Evolutionary conservation across 1,140 invertebrate genomes (phyloP).

Genomic region (Papilio polyxenes): DNA sequence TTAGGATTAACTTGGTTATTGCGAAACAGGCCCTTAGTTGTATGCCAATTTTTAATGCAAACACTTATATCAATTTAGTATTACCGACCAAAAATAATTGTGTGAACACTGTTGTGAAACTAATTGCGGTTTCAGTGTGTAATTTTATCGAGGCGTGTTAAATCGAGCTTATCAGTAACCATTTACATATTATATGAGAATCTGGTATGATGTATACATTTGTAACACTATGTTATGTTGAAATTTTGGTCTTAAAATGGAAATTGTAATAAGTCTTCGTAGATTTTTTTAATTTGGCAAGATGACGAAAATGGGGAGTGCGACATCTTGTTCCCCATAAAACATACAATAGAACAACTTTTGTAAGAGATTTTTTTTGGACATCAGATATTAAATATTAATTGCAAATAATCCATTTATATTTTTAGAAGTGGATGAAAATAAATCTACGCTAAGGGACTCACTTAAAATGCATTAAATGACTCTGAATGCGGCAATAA

Average conservation of each 20-base stretch:
- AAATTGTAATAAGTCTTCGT: neutral
- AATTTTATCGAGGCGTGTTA: slow-evolving; percentile 39
- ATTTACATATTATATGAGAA: slow-evolving; percentile 39
- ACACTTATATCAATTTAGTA: neutral
- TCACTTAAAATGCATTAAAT: too few relatives aligned
- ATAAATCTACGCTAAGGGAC: too few relatives aligned
- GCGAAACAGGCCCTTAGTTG: neutral
- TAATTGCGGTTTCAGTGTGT: slow-evolving; percentile 2
- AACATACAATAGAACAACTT: too few relatives aligned
- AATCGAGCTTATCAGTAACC: slow-evolving; percentile 49
- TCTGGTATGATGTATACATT: slow-evolving; percentile 9
- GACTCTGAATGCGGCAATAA: too few relatives aligned
- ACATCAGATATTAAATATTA: too few relatives aligned
- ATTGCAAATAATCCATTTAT: too few relatives aligned
- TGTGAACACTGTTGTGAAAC: neutral
- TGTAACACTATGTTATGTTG: neutral
- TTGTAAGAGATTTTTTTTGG: too few relatives aligned
- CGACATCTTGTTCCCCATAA: too few relatives aligned
- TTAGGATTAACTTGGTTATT: too few relatives aligned
- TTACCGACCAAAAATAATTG: slow-evolving; percentile 2
- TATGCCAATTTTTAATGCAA: neutral
- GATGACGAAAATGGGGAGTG: too few relatives aligned
- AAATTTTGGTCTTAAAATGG: neutral
- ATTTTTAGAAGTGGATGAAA: too few relatives aligned
- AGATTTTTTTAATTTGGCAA: neutral